Conservation (phyloP, 2,888 invertebrate genomes). For the Dendrolimus pini region DNA sequence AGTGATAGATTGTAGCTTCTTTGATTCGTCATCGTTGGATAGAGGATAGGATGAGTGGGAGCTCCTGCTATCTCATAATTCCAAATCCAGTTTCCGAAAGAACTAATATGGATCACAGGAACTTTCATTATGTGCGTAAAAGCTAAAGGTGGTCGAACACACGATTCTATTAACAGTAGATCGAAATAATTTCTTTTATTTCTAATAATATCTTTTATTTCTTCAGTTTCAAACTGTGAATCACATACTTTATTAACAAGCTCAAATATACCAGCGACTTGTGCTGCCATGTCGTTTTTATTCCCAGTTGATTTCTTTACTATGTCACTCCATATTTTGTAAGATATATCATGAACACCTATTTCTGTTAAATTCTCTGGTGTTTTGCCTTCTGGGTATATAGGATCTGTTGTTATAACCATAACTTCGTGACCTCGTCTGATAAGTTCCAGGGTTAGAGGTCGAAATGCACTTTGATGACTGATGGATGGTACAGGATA, state of each 20-base stretch:
- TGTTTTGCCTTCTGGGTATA: conserved; percentile 18
- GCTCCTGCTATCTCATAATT: conserved; percentile 23
- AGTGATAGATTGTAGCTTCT: conserved; percentile 23
- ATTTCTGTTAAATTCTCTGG: conserved; percentile 37
- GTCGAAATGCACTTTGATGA: conserved; percentile 30
- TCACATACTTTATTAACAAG: conserved; percentile 14
- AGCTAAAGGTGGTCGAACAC: conserved; percentile 19
- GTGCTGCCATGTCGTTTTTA: conserved; percentile 7
- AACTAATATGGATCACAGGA: conserved; percentile 40
- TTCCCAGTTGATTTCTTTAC: conserved; percentile 5
- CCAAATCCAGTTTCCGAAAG: conserved; percentile 21
- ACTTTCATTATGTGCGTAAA: conserved; percentile 31
- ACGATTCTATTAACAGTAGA: conserved; percentile 35
- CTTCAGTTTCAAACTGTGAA: conserved; percentile 18
- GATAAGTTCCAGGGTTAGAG: conserved; percentile 26
- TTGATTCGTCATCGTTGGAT: conserved; percentile 19
- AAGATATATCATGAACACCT: conserved; percentile 32
- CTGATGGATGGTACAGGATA: conserved; percentile 31
- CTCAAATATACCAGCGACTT: conserved; percentile 5
- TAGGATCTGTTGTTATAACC: conserved; percentile 29
- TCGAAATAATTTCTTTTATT: conserved; percentile 24
- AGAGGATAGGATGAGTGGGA: conserved; percentile 28
- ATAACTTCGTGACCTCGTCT: conserved; percentile 30
- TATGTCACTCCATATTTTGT: conserved; percentile 15
- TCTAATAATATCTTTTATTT: conserved; percentile 20